Percentiles rank a stretch among this genome's conserved stretches.
Evolutionary conservation across 2,888 invertebrate genomes (phyloP).

Genomic region (Ennomos fuscantarius): DNA sequence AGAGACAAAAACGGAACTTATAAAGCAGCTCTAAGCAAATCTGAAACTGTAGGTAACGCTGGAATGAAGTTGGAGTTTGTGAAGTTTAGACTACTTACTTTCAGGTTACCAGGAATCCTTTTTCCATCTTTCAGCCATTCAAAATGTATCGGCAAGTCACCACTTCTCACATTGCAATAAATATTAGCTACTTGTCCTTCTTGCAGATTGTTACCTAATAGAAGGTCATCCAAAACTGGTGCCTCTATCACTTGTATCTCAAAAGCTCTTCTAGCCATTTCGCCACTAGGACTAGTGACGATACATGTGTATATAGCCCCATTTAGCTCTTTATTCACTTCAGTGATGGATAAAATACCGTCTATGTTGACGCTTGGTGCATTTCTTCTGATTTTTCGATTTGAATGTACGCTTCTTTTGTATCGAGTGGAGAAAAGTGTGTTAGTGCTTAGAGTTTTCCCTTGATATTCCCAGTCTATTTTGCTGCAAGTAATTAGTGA

Average conservation of each 20-base stretch:
- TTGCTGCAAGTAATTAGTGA: conserved; percentile 59
- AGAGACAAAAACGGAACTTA: too few species aligned
- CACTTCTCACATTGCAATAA: conserved; percentile 90
- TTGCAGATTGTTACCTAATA: conserved; percentile 91
- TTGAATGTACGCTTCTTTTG: conserved; percentile 54
- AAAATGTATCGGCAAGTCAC: conserved; percentile 89
- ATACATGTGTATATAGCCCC: conserved; percentile 92
- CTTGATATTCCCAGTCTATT: conserved; percentile 80
- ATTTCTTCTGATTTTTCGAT: conserved; percentile 61
- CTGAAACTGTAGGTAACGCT: too few species aligned
- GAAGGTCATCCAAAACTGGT: conserved; percentile 92
- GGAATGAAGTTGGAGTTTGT: too few species aligned
- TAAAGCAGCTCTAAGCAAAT: too few species aligned
- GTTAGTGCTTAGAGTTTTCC: conserved; percentile 67
- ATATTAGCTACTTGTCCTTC: conserved; percentile 94
- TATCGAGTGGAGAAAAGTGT: conserved; percentile 70
- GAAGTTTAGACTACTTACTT: conserved; percentile 81
- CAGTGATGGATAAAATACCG: conserved; percentile 86
- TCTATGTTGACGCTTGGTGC: conserved; percentile 71
- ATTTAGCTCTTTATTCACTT: conserved; percentile 87
- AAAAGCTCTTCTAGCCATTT: conserved; percentile 80
- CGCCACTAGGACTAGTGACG: conserved; percentile 89
- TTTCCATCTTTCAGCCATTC: conserved; percentile 89
- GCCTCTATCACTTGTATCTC: conserved; percentile 90
- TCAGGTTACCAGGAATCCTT: conserved; percentile 86